A percentile compares a stretch with the other conserved stretches of the same genome.
These are phyloP conservation scores for Podarcis siculus DNA, from an alignment of 2,797 vertebrate species.

Conservation along the genomic window DNA sequence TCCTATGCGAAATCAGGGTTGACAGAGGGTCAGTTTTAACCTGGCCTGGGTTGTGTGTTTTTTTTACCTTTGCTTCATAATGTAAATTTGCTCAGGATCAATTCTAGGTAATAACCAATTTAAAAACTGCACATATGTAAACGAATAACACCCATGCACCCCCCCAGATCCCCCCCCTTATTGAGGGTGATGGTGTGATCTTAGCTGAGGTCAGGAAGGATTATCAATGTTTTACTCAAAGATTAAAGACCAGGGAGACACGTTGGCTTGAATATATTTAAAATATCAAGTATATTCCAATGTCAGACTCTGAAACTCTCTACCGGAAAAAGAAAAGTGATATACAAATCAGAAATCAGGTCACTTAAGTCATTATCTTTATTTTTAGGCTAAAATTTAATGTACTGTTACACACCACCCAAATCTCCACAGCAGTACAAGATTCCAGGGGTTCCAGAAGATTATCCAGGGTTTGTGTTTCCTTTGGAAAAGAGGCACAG, in stretches of 20 bases:
- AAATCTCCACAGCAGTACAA: too few relatives aligned
- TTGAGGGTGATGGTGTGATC: neutral
- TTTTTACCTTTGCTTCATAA: neutral
- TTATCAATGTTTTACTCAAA: neutral
- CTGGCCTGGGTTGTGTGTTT: neutral
- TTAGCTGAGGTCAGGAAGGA: neutral
- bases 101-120: neutral
- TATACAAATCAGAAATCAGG: neutral
- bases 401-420: neutral
- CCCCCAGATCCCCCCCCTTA: too few relatives aligned
- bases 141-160: neutral
- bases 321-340: neutral
- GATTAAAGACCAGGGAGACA: neutral
- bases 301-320: neutral
- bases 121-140: neutral
- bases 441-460: too few relatives aligned
- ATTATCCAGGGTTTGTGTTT: too few relatives aligned
- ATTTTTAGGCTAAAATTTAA: neutral
- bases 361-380: neutral
- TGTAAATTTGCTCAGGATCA: neutral
- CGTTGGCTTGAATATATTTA: neutral
- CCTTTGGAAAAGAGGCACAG: too few relatives aligned
- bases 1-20: conserved; percentile 5
- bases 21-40: neutral
- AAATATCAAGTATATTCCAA: conserved; percentile 11